These are phyloP conservation scores for Eilema griseolum DNA, from an alignment of 2,888 invertebrate genomes.

Conservation along the genomic window DNA sequence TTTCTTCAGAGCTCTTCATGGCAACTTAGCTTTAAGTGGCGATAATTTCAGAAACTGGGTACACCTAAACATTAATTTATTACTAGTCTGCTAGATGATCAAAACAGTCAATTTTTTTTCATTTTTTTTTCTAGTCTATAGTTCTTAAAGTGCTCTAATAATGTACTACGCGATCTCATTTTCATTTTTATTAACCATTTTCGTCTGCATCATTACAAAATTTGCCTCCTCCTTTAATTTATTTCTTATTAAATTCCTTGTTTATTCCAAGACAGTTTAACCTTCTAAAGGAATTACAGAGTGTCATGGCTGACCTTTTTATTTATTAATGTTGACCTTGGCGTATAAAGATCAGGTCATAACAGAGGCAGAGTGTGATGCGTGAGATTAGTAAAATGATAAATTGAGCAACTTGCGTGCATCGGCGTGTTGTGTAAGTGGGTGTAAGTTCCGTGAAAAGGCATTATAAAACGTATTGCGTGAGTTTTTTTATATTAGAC, in stretches of 20 bases:
- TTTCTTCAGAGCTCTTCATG: neutral
- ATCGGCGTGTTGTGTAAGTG: neutral
- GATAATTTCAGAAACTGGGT: neutral
- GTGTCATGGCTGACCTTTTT: neutral
- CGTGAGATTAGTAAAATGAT: neutral
- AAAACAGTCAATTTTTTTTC: neutral
- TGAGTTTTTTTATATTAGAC: too few relatives aligned
- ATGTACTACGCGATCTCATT: too few relatives aligned
- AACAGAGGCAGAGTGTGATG: neutral
- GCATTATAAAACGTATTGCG: neutral
- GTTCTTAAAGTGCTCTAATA: too few relatives aligned
- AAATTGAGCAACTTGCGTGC: neutral
- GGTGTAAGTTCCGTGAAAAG: neutral
- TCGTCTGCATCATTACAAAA: too few relatives aligned
- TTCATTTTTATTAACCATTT: too few relatives aligned
- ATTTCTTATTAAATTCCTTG: neutral
- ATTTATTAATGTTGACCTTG: neutral
- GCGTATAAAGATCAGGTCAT: neutral
- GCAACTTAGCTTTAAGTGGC: constrained; percentile 1
- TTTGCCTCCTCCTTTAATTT: neutral
- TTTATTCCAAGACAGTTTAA: neutral
- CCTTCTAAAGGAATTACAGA: neutral
- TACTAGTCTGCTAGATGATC: neutral
- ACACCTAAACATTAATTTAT: neutral
- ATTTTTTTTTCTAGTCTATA: too few relatives aligned